phyloP scores from a whole-genome alignment of 1,140 invertebrate genomes.

The Drosophila mauritiana region DNA sequence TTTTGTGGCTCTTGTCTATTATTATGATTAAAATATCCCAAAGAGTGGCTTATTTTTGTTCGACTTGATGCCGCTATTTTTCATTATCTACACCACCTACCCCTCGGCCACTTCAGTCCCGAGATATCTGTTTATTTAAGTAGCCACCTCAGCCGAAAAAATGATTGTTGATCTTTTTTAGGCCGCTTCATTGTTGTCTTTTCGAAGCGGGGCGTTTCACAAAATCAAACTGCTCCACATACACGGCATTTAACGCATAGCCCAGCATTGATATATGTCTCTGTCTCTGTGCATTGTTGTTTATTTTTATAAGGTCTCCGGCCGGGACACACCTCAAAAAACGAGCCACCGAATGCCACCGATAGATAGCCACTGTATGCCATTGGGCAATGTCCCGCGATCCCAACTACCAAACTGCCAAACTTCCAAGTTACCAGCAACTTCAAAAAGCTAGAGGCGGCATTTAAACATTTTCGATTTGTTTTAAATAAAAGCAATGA shows the following conservation, averaged over 20 bases:
- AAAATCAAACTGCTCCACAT: conserved; percentile 80
- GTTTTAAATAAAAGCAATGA: conserved; percentile 80
- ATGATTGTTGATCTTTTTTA: conserved; percentile 68
- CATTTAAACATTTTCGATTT: conserved; percentile 79
- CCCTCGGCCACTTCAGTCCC: conserved; percentile 19
- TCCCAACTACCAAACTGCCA: conserved; percentile 14
- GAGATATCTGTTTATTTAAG: conserved; percentile 74
- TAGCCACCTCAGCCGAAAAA: conserved; percentile 60
- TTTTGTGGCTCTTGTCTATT: conserved; percentile 72
- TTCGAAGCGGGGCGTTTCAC: conserved; percentile 66
- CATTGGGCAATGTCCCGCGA: conserved; percentile 42
- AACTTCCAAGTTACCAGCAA: conserved; percentile 23
- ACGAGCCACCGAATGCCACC: conserved; percentile 64
- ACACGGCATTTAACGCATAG: conserved; percentile 75
- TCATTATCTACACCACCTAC: conserved; percentile 35
- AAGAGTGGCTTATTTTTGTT: conserved; percentile 75
- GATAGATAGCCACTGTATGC: conserved; percentile 74
- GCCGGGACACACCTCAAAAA: conserved; percentile 73
- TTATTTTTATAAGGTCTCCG: conserved; percentile 76
- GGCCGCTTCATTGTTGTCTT: conserved; percentile 78
- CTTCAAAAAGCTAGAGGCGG: conserved; percentile 61
- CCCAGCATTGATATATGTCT: conserved; percentile 28
- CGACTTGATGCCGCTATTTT: conserved; percentile 76
- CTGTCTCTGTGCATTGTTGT: conserved; percentile 47
- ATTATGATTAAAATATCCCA: conserved; percentile 81